Evolutionary conservation across 2,113 vertebrate species (phyloP), one percentile per base, ranked within the genome.

Genomic region (Climacteris rufus): DNA sequence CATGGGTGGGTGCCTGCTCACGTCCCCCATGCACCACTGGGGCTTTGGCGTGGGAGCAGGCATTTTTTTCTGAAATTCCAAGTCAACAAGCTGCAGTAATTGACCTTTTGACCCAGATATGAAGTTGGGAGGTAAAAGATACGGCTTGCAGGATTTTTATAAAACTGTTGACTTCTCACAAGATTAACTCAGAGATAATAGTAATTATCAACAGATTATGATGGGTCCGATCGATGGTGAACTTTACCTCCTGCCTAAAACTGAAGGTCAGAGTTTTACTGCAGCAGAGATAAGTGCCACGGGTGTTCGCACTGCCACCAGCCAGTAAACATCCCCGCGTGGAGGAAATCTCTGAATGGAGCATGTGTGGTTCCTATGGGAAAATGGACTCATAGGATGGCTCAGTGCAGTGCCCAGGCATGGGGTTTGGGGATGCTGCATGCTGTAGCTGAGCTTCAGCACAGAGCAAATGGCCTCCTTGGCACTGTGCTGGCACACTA

Each of bases 121-220:
- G 88, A 96, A 92, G 90, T 77, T 65, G 78, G 75, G 75, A 81
- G 92, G 81, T 15, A 70, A 87, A 90, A 66, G 24, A 40, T 83
- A 40, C 2, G 9, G 66, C 78, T 84, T 87, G 92, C 50, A 22
- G 89, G 93, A 78, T 87, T 96, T 96, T 91, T 89, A 89, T 89
- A 71, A 91, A 97, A 95, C 96, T 84, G 77, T 56, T 96, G 90
- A 93, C 96, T 95, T 96, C 95, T 93, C 39, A 11, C 68, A 74
- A 95, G 95, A 93, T 91, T 74, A 69, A 81, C 90, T 50, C 3
- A 4, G 88, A 96, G 97, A 97, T 97, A 97, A 87, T 76, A 76
- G 90, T 91, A 93, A 95, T 96, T 95, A 93, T 82, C 61, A 95
- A 83, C 91, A 77, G 97, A 69, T 93, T 91, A 86, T 40, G 66